Evolutionary conservation across 2,888 invertebrate species (phyloP).

Genomic region (Himalopsyche tibetana): DNA sequence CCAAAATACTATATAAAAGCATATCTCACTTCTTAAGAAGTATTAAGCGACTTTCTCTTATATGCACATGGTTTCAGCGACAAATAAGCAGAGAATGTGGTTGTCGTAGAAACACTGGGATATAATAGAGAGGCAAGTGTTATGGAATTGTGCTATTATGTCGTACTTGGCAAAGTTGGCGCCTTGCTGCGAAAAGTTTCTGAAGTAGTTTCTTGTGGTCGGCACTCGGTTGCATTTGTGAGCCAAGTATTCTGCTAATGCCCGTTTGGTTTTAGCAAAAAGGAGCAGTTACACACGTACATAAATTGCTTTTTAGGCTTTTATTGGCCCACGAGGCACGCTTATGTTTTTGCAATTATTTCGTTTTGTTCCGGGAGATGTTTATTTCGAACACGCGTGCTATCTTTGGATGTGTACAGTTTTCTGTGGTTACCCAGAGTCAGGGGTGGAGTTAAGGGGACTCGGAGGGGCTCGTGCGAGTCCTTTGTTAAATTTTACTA

Average conservation of each 20-base stretch:
- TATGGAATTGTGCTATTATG: constrained; percentile 20
- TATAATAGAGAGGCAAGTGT: constrained; percentile 25
- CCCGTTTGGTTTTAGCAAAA: constrained; percentile 16
- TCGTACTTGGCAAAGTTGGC: constrained; percentile 12
- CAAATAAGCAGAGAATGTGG: neutral
- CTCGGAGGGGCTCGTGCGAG: too few relatives aligned
- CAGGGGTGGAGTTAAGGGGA: too few relatives aligned
- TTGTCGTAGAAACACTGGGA: neutral
- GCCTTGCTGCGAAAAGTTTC: constrained; percentile 19
- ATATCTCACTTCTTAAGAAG: too few relatives aligned
- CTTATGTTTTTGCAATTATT: constrained; percentile 20
- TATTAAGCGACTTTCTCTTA: too few relatives aligned
- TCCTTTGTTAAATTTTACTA: too few relatives aligned
- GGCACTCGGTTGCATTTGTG: constrained; percentile 6
- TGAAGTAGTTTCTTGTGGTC: constrained; percentile 20
- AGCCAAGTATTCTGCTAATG: constrained; percentile 23
- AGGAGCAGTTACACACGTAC: neutral
- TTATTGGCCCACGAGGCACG: neutral
- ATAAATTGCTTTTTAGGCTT: constrained; percentile 18
- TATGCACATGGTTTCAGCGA: too few relatives aligned
- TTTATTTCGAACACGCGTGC: neutral
- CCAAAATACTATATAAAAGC: too few relatives aligned
- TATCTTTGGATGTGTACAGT: too few relatives aligned
- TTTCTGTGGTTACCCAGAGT: too few relatives aligned
- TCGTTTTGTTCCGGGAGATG: neutral